A percentile compares a stretch with the other conserved stretches of the same genome.
Conservation (phyloP, 2,113 vertebrate species). For the Sprattus sprattus region DNA sequence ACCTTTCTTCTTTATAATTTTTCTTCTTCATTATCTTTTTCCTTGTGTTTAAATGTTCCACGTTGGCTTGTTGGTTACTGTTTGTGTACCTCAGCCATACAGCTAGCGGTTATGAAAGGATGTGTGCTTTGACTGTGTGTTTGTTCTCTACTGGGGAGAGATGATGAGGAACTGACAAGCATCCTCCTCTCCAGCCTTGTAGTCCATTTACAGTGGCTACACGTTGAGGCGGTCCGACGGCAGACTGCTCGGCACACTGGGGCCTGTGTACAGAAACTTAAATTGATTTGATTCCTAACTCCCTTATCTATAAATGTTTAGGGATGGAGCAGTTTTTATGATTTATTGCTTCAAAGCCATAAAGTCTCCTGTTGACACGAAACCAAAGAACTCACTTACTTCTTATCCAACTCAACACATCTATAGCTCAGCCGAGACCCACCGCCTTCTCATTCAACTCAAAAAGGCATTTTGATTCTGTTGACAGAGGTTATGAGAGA, state of each 20-base stretch:
- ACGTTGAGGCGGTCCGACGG: slow-evolving; percentile 67
- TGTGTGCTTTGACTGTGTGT: slow-evolving; percentile 5
- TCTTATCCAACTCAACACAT: slow-evolving; percentile 57
- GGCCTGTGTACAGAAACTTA: slow-evolving; percentile 68
- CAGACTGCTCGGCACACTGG: slow-evolving; percentile 68
- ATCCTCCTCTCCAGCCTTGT: background rate
- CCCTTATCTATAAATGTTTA: slow-evolving; percentile 82
- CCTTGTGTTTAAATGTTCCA: background rate
- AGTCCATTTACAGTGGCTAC: slow-evolving; percentile 73
- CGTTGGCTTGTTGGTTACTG: background rate
- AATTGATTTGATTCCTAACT: slow-evolving; percentile 81
- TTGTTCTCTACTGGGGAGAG: background rate
- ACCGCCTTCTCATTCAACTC: slow-evolving; percentile 51
- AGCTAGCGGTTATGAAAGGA: background rate
- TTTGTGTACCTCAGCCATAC: background rate
- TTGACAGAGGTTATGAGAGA: slow-evolving; percentile 68
- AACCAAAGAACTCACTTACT: slow-evolving; percentile 59
- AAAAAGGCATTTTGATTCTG: slow-evolving; percentile 71
- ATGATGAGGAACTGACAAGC: slow-evolving; percentile 13
- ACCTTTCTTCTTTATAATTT: background rate
- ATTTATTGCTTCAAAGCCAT: slow-evolving; percentile 82
- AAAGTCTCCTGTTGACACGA: slow-evolving; percentile 74
- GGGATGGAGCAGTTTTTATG: slow-evolving; percentile 79
- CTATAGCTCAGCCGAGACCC: slow-evolving; percentile 47
- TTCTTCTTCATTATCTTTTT: background rate